Conservation (phyloP, 2,113 vertebrate species). For the Apodemus sylvaticus region DNA sequence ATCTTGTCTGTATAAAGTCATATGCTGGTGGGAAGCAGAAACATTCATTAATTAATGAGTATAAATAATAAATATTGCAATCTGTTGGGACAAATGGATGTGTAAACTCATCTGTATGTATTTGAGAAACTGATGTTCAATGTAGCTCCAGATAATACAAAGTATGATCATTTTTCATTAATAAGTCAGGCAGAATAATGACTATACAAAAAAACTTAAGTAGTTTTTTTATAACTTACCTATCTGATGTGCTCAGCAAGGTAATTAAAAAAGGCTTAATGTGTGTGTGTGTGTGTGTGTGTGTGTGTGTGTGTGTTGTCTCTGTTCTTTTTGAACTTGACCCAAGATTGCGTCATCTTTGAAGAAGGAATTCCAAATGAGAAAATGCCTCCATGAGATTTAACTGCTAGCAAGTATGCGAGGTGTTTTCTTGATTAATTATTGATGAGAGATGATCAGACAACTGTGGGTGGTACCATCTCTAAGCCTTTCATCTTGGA, state of each 20-base stretch:
- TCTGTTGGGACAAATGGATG: not conserved
- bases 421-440: not conserved
- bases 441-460: not conserved
- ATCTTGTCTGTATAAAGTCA: not conserved
- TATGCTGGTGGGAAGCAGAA: fast-evolving
- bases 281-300: too few species aligned
- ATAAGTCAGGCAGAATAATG: not conserved
- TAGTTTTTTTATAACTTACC: too few species aligned
- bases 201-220: not conserved
- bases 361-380: not conserved
- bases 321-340: not conserved
- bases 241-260: not conserved
- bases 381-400: not conserved
- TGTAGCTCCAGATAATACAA: not conserved
- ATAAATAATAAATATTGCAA: not conserved
- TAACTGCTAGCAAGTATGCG: not conserved
- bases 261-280: not conserved
- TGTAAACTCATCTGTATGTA: not conserved
- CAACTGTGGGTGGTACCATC: too few species aligned
- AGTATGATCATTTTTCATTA: not conserved
- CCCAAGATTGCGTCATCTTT: not conserved
- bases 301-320: not conserved
- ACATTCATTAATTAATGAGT: not conserved
- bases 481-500: not conserved
- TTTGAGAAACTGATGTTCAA: not conserved